phyloP scores from a whole-genome alignment of 2,888 invertebrate species.

The Andrena fulva region DNA sequence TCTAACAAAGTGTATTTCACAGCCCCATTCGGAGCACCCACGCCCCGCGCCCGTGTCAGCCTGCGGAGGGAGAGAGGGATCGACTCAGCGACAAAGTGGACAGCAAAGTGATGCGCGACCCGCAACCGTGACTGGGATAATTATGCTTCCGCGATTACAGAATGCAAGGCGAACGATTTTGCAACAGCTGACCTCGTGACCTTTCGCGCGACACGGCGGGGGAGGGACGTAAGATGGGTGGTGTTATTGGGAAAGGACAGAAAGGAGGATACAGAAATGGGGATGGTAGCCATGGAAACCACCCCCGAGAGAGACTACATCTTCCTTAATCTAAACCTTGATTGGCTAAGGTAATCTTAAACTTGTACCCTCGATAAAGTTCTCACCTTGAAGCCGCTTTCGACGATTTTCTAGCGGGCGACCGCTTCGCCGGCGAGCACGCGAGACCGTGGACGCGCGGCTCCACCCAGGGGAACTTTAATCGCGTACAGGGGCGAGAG shows the following conservation, averaged over 20 bases:
- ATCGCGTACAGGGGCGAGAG: background rate
- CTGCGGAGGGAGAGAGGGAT: background rate
- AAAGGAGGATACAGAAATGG: constrained; percentile 63
- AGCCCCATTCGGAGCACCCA: background rate
- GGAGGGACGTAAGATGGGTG: constrained; percentile 34
- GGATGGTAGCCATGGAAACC: constrained; percentile 77
- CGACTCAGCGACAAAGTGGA: background rate
- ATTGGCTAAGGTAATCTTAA: constrained; percentile 71
- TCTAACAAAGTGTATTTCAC: background rate
- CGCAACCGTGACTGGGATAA: constrained; percentile 3
- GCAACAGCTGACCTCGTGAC: constrained; percentile 49
- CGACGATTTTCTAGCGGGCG: background rate
- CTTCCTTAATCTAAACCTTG: constrained; percentile 74
- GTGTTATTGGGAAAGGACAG: constrained; percentile 63
- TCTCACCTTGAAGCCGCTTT: constrained; percentile 47
- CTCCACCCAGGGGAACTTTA: background rate
- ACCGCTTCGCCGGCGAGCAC: too few relatives aligned
- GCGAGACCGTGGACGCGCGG: too few relatives aligned
- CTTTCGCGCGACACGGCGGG: constrained; percentile 39
- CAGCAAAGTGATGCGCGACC: background rate
- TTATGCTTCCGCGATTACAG: constrained; percentile 14
- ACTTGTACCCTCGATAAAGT: constrained; percentile 55
- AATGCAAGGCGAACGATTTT: constrained; percentile 31
- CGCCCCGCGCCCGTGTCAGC: background rate
- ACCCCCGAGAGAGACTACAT: constrained; percentile 60